These are phyloP conservation scores for Drosophila bocki DNA, from an alignment of 1,140 invertebrate species.

Conservation along the genomic window DNA sequence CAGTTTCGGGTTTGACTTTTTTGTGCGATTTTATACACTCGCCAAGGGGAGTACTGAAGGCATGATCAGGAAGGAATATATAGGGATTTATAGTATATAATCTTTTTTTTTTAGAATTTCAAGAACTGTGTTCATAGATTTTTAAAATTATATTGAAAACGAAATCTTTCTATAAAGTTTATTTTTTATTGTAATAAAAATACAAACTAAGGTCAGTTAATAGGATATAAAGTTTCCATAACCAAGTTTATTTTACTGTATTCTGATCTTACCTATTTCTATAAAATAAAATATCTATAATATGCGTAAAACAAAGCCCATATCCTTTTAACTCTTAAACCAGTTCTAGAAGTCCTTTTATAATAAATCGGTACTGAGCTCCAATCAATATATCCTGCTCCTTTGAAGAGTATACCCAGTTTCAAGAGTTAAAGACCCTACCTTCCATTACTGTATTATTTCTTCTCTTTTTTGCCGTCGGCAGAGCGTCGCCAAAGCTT, in stretches of 20 bases:
- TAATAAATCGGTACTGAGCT: background rate
- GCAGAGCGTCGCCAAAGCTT: slow-evolving; percentile 80
- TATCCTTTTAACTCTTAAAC: background rate
- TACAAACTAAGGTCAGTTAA: background rate
- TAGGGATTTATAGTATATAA: background rate
- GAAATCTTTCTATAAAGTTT: too few species aligned
- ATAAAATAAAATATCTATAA: background rate
- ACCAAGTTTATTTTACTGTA: background rate
- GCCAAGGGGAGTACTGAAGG: slow-evolving; percentile 8
- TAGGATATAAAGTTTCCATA: background rate
- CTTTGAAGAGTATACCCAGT: slow-evolving; percentile 10
- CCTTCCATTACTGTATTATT: slow-evolving; percentile 22
- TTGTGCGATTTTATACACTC: slow-evolving; percentile 44
- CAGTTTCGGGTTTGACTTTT: slow-evolving; percentile 63
- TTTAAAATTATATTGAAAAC: too few species aligned
- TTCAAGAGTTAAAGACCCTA: slow-evolving; percentile 10
- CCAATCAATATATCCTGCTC: too few species aligned
- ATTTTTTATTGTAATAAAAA: background rate
- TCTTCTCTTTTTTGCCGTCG: slow-evolving; percentile 62
- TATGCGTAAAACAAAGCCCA: background rate
- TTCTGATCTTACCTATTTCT: background rate
- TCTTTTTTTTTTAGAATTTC: too few species aligned
- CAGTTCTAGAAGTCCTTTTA: background rate
- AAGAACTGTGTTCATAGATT: too few species aligned
- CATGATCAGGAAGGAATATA: background rate